Conservation (phyloP, 1,140 invertebrate genomes). For the Philaenus spumarius region DNA sequence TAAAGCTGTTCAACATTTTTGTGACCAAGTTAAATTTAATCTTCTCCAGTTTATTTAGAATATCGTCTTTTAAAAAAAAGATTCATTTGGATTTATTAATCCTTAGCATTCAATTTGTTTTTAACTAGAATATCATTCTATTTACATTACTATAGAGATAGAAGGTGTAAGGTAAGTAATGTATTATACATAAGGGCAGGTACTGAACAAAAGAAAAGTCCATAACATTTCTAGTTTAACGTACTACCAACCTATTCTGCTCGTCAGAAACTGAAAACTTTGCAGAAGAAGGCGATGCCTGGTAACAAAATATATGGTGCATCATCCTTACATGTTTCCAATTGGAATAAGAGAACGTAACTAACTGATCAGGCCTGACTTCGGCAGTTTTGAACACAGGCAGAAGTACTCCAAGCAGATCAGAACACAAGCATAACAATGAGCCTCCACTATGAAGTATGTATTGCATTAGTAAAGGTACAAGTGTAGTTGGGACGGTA, state of each 20-base stretch:
- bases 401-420: conserved; percentile 66
- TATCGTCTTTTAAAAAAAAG: too few relatives aligned
- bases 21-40: too few relatives aligned
- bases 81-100: too few relatives aligned
- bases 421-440: conserved; percentile 75
- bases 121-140: too few relatives aligned
- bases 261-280: conserved; percentile 60
- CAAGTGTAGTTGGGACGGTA: conserved; percentile 54
- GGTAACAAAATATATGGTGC: conserved; percentile 82
- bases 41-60: too few relatives aligned
- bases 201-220: too few relatives aligned
- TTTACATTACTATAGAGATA: too few relatives aligned
- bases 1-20: too few relatives aligned
- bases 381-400: conserved; percentile 75
- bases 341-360: conserved; percentile 71
- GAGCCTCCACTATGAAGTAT: conserved; percentile 60
- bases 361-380: conserved; percentile 72
- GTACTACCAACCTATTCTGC: conserved; percentile 21
- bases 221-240: too few relatives aligned
- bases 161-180: too few relatives aligned
- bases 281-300: conserved; percentile 69
- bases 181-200: too few relatives aligned
- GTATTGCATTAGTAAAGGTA: conserved; percentile 60
- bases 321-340: conserved; percentile 78
- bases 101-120: too few relatives aligned